Conservation (phyloP, 2,888 invertebrate genomes). For the Calameuta pallipes region DNA sequence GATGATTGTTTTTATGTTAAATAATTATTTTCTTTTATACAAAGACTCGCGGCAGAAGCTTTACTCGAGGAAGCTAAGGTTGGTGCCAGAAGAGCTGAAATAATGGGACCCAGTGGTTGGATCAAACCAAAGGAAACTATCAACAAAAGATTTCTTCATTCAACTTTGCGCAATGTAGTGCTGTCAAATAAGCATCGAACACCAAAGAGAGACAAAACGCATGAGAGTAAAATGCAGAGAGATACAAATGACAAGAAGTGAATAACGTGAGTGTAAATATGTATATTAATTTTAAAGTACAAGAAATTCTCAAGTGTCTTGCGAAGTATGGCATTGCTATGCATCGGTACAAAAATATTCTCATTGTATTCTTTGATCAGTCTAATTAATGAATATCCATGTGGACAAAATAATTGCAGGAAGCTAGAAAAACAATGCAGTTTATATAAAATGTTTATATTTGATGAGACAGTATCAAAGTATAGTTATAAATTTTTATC, state of each 20-base stretch:
- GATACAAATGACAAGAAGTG: not conserved
- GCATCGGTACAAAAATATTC: not conserved
- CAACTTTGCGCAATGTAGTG: conserved; percentile 59
- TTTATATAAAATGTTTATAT: not conserved
- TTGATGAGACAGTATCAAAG: not conserved
- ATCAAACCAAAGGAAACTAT: conserved; percentile 60
- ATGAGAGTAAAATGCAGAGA: conserved; percentile 25
- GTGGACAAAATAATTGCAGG: not conserved
- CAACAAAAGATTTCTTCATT: conserved; percentile 61
- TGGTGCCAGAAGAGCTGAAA: conserved; percentile 59
- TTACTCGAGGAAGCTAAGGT: conserved; percentile 59
- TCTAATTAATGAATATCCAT: not conserved
- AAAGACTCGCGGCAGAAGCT: conserved; percentile 60
- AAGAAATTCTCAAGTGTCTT: not conserved
- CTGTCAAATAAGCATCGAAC: conserved; percentile 50
- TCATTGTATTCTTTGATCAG: not conserved
- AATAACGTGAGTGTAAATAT: not conserved
- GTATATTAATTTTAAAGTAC: not conserved
- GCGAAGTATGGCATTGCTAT: not conserved
- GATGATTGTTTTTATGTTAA: not conserved
- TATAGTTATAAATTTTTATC: not conserved
- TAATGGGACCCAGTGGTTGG: conserved; percentile 64
- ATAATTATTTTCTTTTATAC: conserved; percentile 1
- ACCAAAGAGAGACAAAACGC: conserved; percentile 28
- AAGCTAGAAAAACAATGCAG: not conserved